Evolutionary conservation across 2,113 vertebrate genomes (phyloP).

Genomic region (Neolamprologus ventralis): DNA sequence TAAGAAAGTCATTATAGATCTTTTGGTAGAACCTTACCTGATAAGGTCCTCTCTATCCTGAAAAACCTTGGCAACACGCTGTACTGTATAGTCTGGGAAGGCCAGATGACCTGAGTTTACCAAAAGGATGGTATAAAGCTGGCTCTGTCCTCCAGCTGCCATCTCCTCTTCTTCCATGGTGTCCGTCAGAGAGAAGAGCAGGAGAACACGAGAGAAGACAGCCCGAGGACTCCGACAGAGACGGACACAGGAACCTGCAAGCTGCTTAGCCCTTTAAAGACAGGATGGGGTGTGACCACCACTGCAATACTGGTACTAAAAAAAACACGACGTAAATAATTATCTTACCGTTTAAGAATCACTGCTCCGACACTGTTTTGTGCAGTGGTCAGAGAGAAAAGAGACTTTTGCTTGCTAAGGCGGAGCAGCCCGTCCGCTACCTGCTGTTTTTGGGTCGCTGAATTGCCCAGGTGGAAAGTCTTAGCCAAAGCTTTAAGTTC

Average conservation of each 20-base stretch:
- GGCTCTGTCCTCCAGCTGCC: slow-evolving; percentile 79
- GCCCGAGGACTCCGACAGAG: slow-evolving; percentile 72
- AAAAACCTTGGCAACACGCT: slow-evolving; percentile 77
- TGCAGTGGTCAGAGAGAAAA: slow-evolving; percentile 69
- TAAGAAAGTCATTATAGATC: neutral
- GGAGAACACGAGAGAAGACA: slow-evolving; percentile 83
- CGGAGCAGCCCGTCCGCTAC: slow-evolving; percentile 77
- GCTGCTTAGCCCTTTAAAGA: slow-evolving; percentile 77
- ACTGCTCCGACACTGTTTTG: slow-evolving; percentile 67
- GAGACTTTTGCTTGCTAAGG: slow-evolving; percentile 80
- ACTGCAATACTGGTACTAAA: neutral
- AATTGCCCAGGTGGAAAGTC: slow-evolving; percentile 79
- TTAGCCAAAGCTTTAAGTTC: slow-evolving; percentile 86
- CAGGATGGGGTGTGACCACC: neutral
- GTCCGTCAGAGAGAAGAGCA: slow-evolving; percentile 86
- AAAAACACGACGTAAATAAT: neutral
- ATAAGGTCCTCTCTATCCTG: slow-evolving; percentile 87
- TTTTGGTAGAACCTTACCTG: slow-evolving; percentile 61
- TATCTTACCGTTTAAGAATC: slow-evolving; percentile 84
- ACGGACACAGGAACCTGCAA: slow-evolving; percentile 77
- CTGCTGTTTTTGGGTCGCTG: slow-evolving; percentile 80
- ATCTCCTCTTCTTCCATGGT: slow-evolving; percentile 84
- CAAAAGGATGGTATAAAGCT: slow-evolving; percentile 83
- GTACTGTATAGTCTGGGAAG: slow-evolving; percentile 82
- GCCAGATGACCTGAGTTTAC: slow-evolving; percentile 81